Percentiles rank a stretch among this genome's conserved stretches.
These are phyloP conservation scores for Pseudomyrmex sp. DNA, from an alignment of 1,140 invertebrate species.

Conservation along the genomic window DNA sequence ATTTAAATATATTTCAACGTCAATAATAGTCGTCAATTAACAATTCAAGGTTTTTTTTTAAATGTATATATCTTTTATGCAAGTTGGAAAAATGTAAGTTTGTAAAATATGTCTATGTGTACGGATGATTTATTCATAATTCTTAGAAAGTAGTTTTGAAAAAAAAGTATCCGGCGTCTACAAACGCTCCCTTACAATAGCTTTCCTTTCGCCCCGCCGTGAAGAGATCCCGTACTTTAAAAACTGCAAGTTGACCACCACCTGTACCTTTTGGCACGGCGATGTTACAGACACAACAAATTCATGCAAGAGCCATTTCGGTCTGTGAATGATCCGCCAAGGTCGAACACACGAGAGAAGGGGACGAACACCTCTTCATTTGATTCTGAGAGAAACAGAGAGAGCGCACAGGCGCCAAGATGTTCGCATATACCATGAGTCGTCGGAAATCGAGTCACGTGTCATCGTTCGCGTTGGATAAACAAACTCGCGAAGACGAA, in stretches of 20 bases:
- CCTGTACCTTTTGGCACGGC: slow-evolving; percentile 40
- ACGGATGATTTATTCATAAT: no score
- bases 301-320: slow-evolving; percentile 46
- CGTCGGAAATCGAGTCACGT: slow-evolving; percentile 47
- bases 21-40: no score
- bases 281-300: slow-evolving; percentile 17
- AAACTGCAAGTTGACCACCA: slow-evolving; percentile 57
- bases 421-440: slow-evolving; percentile 26
- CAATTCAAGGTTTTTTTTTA: no score
- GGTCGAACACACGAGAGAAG: slow-evolving; percentile 33
- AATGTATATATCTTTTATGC: no score
- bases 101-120: no score
- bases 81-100: no score
- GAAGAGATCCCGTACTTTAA: slow-evolving; percentile 28
- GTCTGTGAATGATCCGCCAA: slow-evolving; percentile 70
- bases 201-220: no score
- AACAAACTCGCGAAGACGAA: slow-evolving; percentile 27
- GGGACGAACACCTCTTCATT: slow-evolving; percentile 26
- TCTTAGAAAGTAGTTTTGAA: no score
- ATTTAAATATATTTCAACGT: no score
- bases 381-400: slow-evolving; percentile 20
- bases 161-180: no score
- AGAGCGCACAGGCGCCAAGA: slow-evolving; percentile 60
- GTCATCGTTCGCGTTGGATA: slow-evolving; percentile 50
- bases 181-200: no score